Conservation (phyloP, 2,888 invertebrate species). For the Synanthedon andrenaeformis region DNA sequence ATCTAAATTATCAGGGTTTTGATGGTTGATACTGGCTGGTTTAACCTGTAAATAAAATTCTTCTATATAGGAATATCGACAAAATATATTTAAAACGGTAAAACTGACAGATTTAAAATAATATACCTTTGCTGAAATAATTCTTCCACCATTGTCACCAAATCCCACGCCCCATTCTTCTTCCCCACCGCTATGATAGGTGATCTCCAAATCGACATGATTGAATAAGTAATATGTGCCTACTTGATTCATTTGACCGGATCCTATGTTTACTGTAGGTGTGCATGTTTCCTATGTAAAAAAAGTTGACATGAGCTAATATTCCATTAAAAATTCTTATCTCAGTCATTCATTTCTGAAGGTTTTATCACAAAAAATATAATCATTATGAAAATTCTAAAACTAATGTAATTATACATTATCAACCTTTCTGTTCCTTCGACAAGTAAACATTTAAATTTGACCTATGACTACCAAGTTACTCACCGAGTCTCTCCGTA, state of each 20-base stretch:
- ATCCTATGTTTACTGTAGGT: conserved; percentile 65
- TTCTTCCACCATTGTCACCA: conserved; percentile 86
- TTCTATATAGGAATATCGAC: not conserved
- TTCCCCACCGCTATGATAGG: conserved; percentile 88
- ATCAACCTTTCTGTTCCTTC: too few relatives aligned
- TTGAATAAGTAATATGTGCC: conserved; percentile 94
- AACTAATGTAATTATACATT: too few relatives aligned
- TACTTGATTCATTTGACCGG: conserved; percentile 70
- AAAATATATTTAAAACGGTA: not conserved
- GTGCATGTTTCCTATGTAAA: conserved; percentile 64
- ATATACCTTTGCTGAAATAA: conserved; percentile 80
- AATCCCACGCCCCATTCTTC: conserved; percentile 90
- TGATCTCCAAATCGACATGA: conserved; percentile 93
- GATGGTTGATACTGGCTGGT: conserved; percentile 71
- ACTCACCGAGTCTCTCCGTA: conserved; percentile 69
- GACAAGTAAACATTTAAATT: not conserved
- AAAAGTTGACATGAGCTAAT: conserved; percentile 1
- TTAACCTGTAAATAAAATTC: conserved; percentile 34
- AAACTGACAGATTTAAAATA: not conserved
- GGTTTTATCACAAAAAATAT: not conserved
- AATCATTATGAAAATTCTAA: too few relatives aligned
- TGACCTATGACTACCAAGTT: not conserved
- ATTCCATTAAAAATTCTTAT: not conserved
- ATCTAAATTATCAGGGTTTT: conserved; percentile 50
- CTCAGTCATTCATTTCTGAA: too few relatives aligned